Base-by-base conservation (phyloP, 1,140 invertebrate species). In the Meloidogyne floridensis region DNA sequence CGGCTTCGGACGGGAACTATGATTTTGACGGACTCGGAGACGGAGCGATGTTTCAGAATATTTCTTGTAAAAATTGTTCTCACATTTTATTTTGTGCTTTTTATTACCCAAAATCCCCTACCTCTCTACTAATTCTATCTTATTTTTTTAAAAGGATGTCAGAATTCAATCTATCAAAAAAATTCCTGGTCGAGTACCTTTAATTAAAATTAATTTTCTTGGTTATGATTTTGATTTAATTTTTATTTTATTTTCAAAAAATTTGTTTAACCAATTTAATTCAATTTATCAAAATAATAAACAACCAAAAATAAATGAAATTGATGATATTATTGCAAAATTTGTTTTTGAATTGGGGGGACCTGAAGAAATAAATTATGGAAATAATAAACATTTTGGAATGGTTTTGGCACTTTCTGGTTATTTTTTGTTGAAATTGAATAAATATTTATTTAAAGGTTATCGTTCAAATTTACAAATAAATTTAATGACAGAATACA, bases 201-300 rank as follows among this genome's bases (percentile, higher is more conserved):
- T 65, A 65, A 65, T 65, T 65, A 65, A 65, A 65, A 65, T 65
- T 65, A 65, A 65, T 65, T 65, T 65, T 65, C n/a, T 65, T 65
- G 59, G n/a, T 65, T 65, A 65, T 65, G 59, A 65, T n/a, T 65
- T 65, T 65, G 59, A 65, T 65, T 65, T 65, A 65, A 65, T 65
- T 65, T 65, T 65, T n/a, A 65, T 65, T 65, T 65, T 65, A 65
- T 65, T 65, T 65, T n/a, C 59, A 65, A 65, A 6, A 65, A 65
- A 65, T 13, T n/a, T 65, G 8, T 65, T 65, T 18, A 4, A 65
- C n/a, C 59, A 65, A 65, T 65, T 65, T 65, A n/a, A 5, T 65
- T 1, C 6, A n/a, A 65, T n/a, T 65, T 8, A 65, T 15, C 59
- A 65, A 6, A 65, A 65, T 65, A 65, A 65, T 59, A 56, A 11